Base-by-base conservation (phyloP, 1,140 invertebrate genomes). In the Drosophila sulfurigaster region DNA sequence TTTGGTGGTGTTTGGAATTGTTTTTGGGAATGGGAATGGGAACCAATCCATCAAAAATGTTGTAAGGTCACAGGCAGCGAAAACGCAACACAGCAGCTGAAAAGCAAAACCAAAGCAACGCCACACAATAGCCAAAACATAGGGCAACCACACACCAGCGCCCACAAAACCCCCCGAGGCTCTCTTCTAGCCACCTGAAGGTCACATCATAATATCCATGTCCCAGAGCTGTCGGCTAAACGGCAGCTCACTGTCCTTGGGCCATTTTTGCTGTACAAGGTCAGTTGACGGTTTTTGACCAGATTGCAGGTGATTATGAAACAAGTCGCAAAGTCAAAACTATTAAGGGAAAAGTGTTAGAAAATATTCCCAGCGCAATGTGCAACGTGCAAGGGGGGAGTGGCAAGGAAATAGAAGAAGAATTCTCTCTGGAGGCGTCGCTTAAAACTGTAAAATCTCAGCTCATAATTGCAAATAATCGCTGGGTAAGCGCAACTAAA, bases 381-480 rank as follows among this genome's bases (percentile, higher is more conserved):
- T 25, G 48, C n/a, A 2, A 15, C 5, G 5, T 6, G 1, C 8
- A 20, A 15, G 15, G 16, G 6, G 46, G 48, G 48, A 20, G 48
- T 49, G 49, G 15, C 15, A 45, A 56, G 58, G 45, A 15, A 4
- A n/a, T 8, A 13, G 15, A 16, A 10, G 35, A 11, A 16, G n/a
- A 15, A 15, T 5, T 35, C 6, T 30, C 10, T 65, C 41, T 49
- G 48, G 54, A 63, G 54, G 67, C 32, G 46, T 28, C 38, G 43
- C 13, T 68, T 62, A 64, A 54, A 85, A 81, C 75, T 81, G 82
- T 79, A 82, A 65, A 86, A 79, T 82, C 76, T 67, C 59, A 25
- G 65, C 82, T 82, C 76, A 87, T 88, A 88, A 88, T 88, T 88
- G 83, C 85, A 88, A 88, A 88, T 88, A 89, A 88, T 88, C 83